These are phyloP conservation scores for Silurus aristotelis DNA, from an alignment of 2,797 vertebrate genomes.

Conservation along the genomic window DNA sequence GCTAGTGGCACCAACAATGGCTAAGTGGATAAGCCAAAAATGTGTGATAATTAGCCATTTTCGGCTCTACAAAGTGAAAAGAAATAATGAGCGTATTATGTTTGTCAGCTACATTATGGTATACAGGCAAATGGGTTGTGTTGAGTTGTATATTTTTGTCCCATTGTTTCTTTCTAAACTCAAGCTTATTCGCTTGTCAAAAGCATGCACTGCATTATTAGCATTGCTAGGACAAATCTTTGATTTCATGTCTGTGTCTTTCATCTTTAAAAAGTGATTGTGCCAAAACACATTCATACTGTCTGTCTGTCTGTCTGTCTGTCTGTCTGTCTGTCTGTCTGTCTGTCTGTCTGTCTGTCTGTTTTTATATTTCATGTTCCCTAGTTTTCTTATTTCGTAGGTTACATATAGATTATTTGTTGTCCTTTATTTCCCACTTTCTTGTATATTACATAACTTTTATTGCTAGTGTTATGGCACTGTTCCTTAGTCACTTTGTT, in stretches of 20 bases:
- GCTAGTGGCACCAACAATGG: slow-evolving; percentile 12
- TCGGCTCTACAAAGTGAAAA: background rate
- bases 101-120: background rate
- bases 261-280: too few species aligned
- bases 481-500: background rate
- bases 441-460: too few species aligned
- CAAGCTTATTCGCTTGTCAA: background rate
- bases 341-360: background rate
- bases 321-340: background rate
- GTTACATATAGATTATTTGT: background rate
- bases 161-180: background rate
- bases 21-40: slow-evolving; percentile 15
- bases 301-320: background rate
- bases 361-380: background rate
- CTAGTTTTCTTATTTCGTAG: background rate
- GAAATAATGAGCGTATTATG: background rate
- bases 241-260: background rate
- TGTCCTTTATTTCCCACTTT: background rate
- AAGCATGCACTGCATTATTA: background rate
- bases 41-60: background rate
- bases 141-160: background rate
- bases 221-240: background rate
- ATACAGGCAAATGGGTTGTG: background rate
- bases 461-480: too few species aligned
- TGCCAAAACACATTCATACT: background rate